Evolutionary conservation across 2,113 vertebrate genomes (phyloP).

Genomic region (Brachyistius frenatus): DNA sequence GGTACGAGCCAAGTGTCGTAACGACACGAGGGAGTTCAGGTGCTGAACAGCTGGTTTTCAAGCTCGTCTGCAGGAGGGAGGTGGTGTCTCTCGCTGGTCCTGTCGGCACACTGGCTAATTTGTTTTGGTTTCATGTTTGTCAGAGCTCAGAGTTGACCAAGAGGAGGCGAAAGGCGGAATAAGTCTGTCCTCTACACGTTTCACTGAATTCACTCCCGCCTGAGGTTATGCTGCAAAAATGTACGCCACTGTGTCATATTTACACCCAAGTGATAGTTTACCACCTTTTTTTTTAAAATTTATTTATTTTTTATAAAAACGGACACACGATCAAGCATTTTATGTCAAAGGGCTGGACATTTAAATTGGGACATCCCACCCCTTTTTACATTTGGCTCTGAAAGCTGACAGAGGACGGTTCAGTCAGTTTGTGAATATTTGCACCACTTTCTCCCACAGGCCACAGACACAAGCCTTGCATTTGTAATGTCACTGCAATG

Average conservation of each 20-base stretch:
- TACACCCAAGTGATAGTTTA: not conserved
- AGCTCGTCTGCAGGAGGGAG: not conserved
- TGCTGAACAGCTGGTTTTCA: slow-evolving; percentile 27
- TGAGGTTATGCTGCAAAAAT: too few relatives aligned
- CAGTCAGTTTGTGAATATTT: slow-evolving; percentile 8
- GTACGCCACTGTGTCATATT: not conserved
- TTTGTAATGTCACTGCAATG: slow-evolving; percentile 15
- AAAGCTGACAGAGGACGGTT: not conserved
- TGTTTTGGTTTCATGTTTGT: not conserved
- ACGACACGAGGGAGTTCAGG: not conserved
- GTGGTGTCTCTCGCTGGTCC: not conserved
- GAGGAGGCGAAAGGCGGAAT: not conserved
- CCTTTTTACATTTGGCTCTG: not conserved
- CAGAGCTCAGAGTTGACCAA: not conserved
- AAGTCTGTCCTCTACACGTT: not conserved
- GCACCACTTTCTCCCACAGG: not conserved
- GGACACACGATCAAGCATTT: too few relatives aligned
- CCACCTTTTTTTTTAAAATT: too few relatives aligned
- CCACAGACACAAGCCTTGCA: not conserved
- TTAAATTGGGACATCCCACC: not conserved
- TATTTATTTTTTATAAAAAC: too few relatives aligned
- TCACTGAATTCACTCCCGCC: too few relatives aligned
- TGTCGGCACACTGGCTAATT: not conserved
- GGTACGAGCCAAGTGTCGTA: slow-evolving; percentile 41
- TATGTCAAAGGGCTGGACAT: too few relatives aligned